Conservation (phyloP, 1,140 invertebrate genomes). For the Bradysia coprophila region DNA sequence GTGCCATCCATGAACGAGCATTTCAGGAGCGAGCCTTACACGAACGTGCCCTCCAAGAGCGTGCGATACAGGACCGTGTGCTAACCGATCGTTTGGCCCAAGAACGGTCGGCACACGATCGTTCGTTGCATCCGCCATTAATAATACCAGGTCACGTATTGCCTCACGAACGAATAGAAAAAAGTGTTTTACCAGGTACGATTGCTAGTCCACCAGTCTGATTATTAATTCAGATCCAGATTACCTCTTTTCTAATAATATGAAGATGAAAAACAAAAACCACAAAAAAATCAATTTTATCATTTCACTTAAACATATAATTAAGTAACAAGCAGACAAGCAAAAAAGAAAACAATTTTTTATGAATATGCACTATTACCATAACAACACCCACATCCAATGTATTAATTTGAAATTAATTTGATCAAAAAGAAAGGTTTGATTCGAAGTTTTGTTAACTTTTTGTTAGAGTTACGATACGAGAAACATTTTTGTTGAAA, state of each 20-base stretch:
- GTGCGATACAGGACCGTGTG: background rate
- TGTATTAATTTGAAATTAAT: too few relatives aligned
- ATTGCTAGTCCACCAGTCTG: background rate
- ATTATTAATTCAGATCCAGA: background rate
- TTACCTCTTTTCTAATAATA: background rate
- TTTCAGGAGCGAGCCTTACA: conserved; percentile 1
- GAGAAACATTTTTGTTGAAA: too few relatives aligned
- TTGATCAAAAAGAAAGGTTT: too few relatives aligned
- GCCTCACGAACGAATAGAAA: background rate
- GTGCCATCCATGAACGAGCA: background rate
- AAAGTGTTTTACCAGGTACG: background rate
- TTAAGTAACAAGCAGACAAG: too few relatives aligned
- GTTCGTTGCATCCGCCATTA: background rate
- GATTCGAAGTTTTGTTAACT: too few relatives aligned
- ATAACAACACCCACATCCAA: too few relatives aligned
- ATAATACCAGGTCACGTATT: background rate
- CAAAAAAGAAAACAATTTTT: too few relatives aligned
- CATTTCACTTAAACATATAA: too few relatives aligned
- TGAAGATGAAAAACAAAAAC: too few relatives aligned
- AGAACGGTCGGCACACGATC: background rate
- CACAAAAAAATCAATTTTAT: too few relatives aligned
- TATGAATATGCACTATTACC: too few relatives aligned
- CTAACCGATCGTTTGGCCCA: background rate
- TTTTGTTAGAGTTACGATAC: too few relatives aligned
- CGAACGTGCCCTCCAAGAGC: background rate